Evolutionary conservation across 2,888 invertebrate species (phyloP).

Genomic region (Seladonia tumulorum): DNA sequence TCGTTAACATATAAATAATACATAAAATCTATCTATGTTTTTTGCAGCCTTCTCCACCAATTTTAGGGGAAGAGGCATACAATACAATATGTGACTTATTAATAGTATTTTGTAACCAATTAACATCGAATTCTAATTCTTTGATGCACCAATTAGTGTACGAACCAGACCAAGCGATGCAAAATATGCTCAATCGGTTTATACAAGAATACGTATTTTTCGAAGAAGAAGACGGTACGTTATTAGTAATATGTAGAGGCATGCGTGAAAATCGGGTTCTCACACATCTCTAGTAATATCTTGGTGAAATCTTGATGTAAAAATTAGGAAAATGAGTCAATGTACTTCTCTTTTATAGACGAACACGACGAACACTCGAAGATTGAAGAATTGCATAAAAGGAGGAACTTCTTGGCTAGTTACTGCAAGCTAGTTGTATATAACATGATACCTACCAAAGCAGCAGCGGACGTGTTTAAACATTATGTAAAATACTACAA

Average conservation of each 20-base stretch:
- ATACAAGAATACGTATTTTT: slow-evolving; percentile 97
- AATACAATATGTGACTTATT: slow-evolving; percentile 97
- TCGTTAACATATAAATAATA: not conserved
- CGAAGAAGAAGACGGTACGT: slow-evolving; percentile 93
- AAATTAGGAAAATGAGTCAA: not conserved
- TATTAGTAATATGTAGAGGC: not conserved
- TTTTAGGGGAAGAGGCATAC: slow-evolving; percentile 89
- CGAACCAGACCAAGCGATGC: slow-evolving; percentile 92
- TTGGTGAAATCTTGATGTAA: not conserved
- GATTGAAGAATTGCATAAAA: slow-evolving; percentile 98
- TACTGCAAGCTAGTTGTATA: slow-evolving; percentile 99
- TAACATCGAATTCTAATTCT: slow-evolving; percentile 86
- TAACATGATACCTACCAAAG: slow-evolving; percentile 96
- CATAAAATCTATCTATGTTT: slow-evolving; percentile 17
- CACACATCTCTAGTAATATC: not conserved
- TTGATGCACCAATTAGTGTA: slow-evolving; percentile 89
- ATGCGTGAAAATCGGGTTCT: too few relatives aligned
- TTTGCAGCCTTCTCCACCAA: slow-evolving; percentile 66
- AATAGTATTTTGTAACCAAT: slow-evolving; percentile 95
- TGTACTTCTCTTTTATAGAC: slow-evolving; percentile 84
- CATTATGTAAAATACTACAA: slow-evolving; percentile 99
- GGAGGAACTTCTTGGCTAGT: slow-evolving; percentile 97
- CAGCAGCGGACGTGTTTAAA: slow-evolving; percentile 97
- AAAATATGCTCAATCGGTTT: slow-evolving; percentile 94
- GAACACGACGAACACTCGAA: slow-evolving; percentile 97